Evolutionary conservation across 2,797 vertebrate species (phyloP).

Genomic region (Thripadectes ignobilis): DNA sequence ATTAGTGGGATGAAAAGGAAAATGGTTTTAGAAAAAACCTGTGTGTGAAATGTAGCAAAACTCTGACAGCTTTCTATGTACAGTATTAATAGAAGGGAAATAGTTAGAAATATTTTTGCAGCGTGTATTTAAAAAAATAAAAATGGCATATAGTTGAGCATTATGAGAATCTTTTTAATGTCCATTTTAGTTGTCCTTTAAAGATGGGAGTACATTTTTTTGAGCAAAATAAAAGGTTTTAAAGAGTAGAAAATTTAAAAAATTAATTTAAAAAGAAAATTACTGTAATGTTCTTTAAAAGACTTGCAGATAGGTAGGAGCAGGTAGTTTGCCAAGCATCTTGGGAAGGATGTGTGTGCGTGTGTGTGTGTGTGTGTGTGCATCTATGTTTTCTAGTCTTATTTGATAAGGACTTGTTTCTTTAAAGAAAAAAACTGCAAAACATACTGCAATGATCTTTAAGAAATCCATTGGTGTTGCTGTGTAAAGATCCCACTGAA

Average conservation of each 20-base stretch:
- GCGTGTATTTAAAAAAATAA: constrained; percentile 68
- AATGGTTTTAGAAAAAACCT: constrained; percentile 31
- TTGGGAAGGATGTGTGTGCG: neutral
- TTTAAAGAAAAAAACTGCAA: constrained; percentile 28
- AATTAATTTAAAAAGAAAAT: neutral
- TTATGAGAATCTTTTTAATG: constrained; percentile 65
- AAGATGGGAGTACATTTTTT: constrained; percentile 50
- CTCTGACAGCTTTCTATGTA: constrained; percentile 80
- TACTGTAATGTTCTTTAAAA: constrained; percentile 39
- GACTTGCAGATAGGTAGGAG: constrained; percentile 43
- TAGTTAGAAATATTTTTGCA: constrained; percentile 83
- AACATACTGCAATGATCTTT: constrained; percentile 80
- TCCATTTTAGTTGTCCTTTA: constrained; percentile 60
- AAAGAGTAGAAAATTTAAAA: constrained; percentile 24
- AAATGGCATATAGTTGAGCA: constrained; percentile 55
- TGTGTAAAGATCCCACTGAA: constrained; percentile 87
- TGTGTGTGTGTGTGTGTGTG: constrained; percentile 24
- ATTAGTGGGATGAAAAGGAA: constrained; percentile 49
- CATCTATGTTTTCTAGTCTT: constrained; percentile 69
- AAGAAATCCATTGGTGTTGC: constrained; percentile 87
- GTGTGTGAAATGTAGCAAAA: constrained; percentile 77
- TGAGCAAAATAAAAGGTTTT: constrained; percentile 45
- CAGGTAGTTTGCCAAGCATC: constrained; percentile 4
- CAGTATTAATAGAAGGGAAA: constrained; percentile 77
- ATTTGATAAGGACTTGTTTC: constrained; percentile 63